Base-by-base conservation (phyloP, 2,797 vertebrate genomes). In the Anomalospiza imberbis region DNA sequence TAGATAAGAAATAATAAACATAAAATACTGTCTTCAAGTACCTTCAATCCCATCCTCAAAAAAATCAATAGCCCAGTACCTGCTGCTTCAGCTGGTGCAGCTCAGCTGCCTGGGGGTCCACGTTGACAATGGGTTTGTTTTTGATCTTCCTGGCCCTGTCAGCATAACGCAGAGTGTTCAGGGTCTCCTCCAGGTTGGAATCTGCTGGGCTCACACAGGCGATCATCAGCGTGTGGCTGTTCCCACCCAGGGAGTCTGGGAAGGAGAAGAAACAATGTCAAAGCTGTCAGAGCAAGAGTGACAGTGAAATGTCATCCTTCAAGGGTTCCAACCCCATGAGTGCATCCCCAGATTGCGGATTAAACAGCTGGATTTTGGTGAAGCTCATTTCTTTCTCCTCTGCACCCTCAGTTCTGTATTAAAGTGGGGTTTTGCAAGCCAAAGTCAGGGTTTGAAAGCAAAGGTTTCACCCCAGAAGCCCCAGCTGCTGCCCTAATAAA, bases 111-210 rank as follows among this genome's bases (percentile, higher is more conserved):
- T 98, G 98, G 6, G 99, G 99, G 94, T 99, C 99, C 13, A 99
- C 67, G 11, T 99, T 99, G 86, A 99, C 97, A 3, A 99, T 79
- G 2, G 99, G 99, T 42, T 99, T 99, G 93, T 99, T 99, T 95
- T 99, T 99, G 60, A 99, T 99, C 91, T 99, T 99, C 92, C 99
- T 98, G 63, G 99, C 99, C 95, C 99, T 98, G 98, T 99, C 99
- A 10, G 99, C 99, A 5, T 99, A 99, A 45, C 99, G 98, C 88
- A 99, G 95, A 0, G 99, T 99, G 95, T 99, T 99, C 62, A 99
- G 97, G 50, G 99, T 99, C 97, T 99, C 99, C 93, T 99, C 99
- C 57, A 99, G 98, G 95, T 99, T 99, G 18, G 99, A 99, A 96
- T 99, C 99, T 2, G 99, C 99, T 26, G 99, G 99, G 95, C 99